Percentiles rank a stretch among this genome's conserved stretches.
Evolutionary conservation across 2,888 invertebrate genomes (phyloP).

Genomic region (Apeira syringaria): DNA sequence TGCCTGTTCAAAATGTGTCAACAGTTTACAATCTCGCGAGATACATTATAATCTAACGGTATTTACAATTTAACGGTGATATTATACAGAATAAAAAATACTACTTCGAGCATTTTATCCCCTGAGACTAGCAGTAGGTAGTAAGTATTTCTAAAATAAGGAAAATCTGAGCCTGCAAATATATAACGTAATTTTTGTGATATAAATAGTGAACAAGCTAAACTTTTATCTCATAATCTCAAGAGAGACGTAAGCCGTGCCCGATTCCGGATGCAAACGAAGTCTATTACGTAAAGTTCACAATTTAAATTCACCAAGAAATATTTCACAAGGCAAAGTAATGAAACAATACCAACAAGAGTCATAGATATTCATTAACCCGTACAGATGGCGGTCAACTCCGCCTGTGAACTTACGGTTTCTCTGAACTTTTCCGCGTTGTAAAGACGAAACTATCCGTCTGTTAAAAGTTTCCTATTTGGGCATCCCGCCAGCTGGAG

Average conservation of each 20-base stretch:
- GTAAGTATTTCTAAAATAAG: no score
- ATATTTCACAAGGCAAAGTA: constrained; percentile 42
- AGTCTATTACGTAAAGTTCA: constrained; percentile 36
- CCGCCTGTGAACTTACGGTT: constrained; percentile 44
- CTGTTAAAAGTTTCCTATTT: constrained; percentile 35
- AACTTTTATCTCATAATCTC: constrained; percentile 21
- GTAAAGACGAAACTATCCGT: constrained; percentile 32
- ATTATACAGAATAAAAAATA: no score
- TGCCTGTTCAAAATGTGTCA: no score
- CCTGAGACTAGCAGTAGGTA: no score
- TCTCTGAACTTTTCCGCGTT: constrained; percentile 31
- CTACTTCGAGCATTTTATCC: no score
- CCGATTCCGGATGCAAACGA: constrained; percentile 18
- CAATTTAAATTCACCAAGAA: constrained; percentile 34
- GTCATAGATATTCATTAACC: constrained; percentile 64
- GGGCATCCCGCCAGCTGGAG: constrained; percentile 31
- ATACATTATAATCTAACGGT: no score
- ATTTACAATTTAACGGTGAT: no score
- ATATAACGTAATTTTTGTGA: no score
- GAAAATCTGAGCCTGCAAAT: no score
- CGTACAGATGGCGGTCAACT: constrained; percentile 53
- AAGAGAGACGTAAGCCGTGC: constrained; percentile 9
- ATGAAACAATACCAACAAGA: constrained; percentile 46
- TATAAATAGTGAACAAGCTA: constrained; percentile 15
- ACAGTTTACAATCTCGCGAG: no score